Evolutionary conservation across 2,888 invertebrate species (phyloP).

Genomic region (Papilio protenor): DNA sequence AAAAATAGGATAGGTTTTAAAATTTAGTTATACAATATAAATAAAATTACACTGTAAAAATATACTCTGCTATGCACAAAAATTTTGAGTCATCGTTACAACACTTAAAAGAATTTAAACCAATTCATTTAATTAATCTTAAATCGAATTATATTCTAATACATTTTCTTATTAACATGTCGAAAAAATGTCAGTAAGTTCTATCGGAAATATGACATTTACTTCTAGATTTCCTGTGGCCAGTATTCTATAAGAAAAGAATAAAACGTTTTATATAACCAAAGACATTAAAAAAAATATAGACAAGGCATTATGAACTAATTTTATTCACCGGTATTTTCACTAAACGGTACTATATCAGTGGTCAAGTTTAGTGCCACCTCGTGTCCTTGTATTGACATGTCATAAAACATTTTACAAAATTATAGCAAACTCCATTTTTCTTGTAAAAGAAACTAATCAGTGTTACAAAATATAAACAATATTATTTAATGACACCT

Average conservation of each 20-base stretch:
- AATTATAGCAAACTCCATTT: too few species aligned
- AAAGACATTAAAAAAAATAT: too few species aligned
- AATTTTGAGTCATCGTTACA: conserved; percentile 3
- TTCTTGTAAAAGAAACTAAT: too few species aligned
- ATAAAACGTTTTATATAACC: too few species aligned
- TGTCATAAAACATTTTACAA: too few species aligned
- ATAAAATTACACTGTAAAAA: not conserved
- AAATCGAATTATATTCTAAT: conserved; percentile 14
- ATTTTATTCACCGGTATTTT: too few species aligned
- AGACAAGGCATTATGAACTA: too few species aligned
- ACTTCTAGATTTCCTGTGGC: not conserved
- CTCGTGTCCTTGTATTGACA: too few species aligned
- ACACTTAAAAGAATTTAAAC: conserved; percentile 2
- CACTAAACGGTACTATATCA: too few species aligned
- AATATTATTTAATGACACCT: too few species aligned
- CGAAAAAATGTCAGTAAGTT: not conserved
- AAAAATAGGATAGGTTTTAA: not conserved
- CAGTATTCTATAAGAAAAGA: not conserved
- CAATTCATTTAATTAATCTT: conserved; percentile 16
- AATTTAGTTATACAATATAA: not conserved
- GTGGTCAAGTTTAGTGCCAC: too few species aligned
- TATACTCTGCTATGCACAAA: not conserved
- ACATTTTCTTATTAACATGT: conserved; percentile 14
- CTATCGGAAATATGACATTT: not conserved
- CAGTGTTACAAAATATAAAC: too few species aligned